Conservation (phyloP, 2,888 invertebrate species). For the Polydesmus complanatus region DNA sequence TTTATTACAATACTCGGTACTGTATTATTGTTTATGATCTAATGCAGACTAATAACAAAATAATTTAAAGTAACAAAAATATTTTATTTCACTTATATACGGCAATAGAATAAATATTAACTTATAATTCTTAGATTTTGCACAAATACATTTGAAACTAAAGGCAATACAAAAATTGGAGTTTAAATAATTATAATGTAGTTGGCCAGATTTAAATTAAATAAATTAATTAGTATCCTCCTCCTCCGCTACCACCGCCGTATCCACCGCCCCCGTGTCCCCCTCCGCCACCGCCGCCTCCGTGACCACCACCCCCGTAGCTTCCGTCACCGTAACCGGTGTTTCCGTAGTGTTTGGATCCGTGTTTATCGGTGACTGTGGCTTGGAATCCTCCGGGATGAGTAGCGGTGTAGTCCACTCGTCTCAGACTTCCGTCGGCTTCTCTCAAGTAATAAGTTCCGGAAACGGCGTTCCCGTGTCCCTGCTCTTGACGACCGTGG, state of each 20-base stretch:
- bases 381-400: slow-evolving; percentile 2
- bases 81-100: too few species aligned
- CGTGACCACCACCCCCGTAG: background rate
- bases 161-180: too few species aligned
- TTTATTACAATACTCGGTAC: too few species aligned
- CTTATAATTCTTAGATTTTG: too few species aligned
- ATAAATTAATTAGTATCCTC: too few species aligned
- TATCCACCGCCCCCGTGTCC: background rate
- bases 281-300: background rate
- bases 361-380: background rate
- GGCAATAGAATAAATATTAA: too few species aligned
- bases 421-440: background rate
- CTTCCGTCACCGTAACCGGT: slow-evolving; percentile 7
- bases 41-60: too few species aligned
- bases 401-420: background rate
- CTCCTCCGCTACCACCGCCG: background rate
- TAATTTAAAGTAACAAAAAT: too few species aligned
- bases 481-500: background rate
- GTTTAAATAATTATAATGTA: too few species aligned
- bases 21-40: too few species aligned
- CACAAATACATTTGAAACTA: too few species aligned
- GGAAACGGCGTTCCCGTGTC: background rate
- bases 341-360: background rate
- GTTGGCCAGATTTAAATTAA: too few species aligned
- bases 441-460: background rate